phyloP scores from a whole-genome alignment of 2,113 vertebrate species.

The Melanerpes formicivorus region DNA sequence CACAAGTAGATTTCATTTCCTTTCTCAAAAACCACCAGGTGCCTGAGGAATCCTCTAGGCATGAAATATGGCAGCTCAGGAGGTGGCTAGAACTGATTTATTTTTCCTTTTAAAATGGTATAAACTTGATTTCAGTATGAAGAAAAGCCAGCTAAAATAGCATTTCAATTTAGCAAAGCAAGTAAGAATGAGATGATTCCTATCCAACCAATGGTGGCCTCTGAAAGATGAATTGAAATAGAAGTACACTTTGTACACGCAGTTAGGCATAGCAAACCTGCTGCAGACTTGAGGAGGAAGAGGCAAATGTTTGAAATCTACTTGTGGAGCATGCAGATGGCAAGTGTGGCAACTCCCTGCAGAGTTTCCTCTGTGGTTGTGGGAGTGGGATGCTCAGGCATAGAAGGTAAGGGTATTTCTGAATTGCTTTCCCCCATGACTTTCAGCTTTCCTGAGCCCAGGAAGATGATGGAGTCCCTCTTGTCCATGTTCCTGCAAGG shows the following conservation, averaged over 20 bases:
- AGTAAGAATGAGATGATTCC: neutral
- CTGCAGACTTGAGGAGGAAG: neutral
- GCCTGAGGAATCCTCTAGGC: neutral
- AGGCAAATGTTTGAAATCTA: neutral
- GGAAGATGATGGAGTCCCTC: neutral
- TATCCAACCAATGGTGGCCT: neutral
- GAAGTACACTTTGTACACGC: neutral
- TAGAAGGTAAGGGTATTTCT: neutral
- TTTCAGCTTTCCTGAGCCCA: neutral
- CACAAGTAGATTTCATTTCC: neutral
- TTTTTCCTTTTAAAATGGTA: neutral
- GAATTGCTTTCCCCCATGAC: neutral
- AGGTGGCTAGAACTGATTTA: neutral
- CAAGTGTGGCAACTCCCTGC: rapidly evolving
- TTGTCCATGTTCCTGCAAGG: neutral
- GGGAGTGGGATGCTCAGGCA: rapidly evolving
- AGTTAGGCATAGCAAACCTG: neutral
- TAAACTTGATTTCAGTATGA: neutral
- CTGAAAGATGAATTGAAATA: neutral
- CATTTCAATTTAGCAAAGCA: neutral
- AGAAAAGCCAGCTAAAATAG: neutral
- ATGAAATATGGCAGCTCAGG: neutral
- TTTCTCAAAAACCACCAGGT: neutral
- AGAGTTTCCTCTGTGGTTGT: neutral
- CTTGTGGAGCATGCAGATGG: rapidly evolving